Conservation (phyloP, 1,140 invertebrate species). For the Lepidurus packardi region DNA sequence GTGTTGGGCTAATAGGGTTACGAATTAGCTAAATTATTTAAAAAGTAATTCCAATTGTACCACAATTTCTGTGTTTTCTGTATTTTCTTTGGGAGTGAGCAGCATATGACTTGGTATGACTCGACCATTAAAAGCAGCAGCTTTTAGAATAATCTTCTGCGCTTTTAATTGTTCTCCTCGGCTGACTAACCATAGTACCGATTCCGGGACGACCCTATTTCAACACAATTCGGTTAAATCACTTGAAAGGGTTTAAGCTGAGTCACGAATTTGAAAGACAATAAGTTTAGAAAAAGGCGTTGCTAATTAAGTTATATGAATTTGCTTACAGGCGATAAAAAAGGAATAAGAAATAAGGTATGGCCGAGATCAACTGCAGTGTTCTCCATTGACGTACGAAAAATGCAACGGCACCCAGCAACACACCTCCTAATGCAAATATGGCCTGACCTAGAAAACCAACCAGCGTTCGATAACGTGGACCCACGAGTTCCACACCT, state of each 20-base stretch:
- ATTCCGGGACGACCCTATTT: conserved; percentile 43
- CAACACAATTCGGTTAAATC: neutral
- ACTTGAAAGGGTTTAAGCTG: neutral
- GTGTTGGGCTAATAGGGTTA: neutral
- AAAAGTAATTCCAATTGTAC: neutral
- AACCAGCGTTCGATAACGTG: conserved; percentile 39
- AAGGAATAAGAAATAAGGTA: conserved; percentile 38
- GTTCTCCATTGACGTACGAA: conserved; percentile 43
- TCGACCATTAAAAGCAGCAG: conserved; percentile 39
- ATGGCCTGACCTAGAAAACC: conserved; percentile 43
- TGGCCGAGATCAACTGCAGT: conserved; percentile 39
- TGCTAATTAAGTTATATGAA: conserved; percentile 24
- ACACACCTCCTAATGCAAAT: conserved; percentile 43
- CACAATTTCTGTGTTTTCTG: neutral
- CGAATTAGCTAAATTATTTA: neutral
- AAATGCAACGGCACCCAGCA: conserved; percentile 42
- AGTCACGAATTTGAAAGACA: neutral
- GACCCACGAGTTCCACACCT: conserved; percentile 43
- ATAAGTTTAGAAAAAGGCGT: neutral
- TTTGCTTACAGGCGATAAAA: conserved; percentile 41
- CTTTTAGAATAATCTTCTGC: conserved; percentile 38
- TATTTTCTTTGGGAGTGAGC: neutral
- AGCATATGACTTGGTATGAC: neutral
- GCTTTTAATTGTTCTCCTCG: conserved; percentile 43
- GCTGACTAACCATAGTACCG: conserved; percentile 47